Base-by-base conservation (phyloP, 2,113 vertebrate genomes). In the Chlorodrepanis virens region DNA sequence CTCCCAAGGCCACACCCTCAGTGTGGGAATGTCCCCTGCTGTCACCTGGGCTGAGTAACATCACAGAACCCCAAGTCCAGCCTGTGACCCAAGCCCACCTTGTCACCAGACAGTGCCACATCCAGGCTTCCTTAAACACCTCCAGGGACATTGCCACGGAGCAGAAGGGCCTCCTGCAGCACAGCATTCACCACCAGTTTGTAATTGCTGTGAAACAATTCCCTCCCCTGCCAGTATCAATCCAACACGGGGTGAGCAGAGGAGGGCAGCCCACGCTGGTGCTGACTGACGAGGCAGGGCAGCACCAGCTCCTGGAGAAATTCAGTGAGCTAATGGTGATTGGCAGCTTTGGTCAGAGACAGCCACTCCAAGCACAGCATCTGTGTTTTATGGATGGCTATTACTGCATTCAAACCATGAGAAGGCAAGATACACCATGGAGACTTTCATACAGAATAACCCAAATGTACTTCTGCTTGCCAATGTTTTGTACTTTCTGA, bases 21-120 rank as follows among this genome's bases (percentile, higher is more conserved):
- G 29, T 12, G n/a, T 3, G 45, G 67, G 50, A 78, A 67, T 19
- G 35, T 20, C 19, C 59, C 9, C 17, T 31, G 49, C 54, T 79
- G 40, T 44, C 44, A 35, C 12, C 67, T 35, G 13, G 56, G 18
- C 31, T 8, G 16, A 7, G 10, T 28, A 7, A 15, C 11, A 35
- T 3, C 61, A 9, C 15, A 44, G 56, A 49, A 6, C 3, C 28
- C 6, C 45, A 2, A 25, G 56, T 14, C 25, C 56, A 21, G 2
- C 29, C 35, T 25, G 24, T 2, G 35, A 20, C 29, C 60, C 35
- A 15, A 0, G 24, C 4, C 24, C 28, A 1, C 15, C 8, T 12
- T 40, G n/a, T 29, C 50, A 22, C 29, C 70, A n/a, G 28, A 5
- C 14, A 49, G 42, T 3, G 12, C 29, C 61, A 57, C 42, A n/a